Percentiles rank a stretch among this genome's conserved stretches.
Conservation (phyloP, 2,888 invertebrate genomes). For the Andricus quercusramuli region DNA sequence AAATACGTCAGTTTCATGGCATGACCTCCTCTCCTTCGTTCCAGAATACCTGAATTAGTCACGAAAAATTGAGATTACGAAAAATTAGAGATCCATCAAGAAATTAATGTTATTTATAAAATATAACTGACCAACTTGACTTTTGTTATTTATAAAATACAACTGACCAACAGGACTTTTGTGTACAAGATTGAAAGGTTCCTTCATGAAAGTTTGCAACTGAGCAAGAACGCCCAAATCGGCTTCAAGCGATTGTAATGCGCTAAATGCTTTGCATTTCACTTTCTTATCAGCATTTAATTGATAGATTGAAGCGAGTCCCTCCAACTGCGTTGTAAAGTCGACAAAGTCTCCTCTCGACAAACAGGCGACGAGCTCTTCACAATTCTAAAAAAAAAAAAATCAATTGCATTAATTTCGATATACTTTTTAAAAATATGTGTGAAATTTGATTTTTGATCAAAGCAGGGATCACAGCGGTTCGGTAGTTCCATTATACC, state of each 20-base stretch:
- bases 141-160: constrained; percentile 78
- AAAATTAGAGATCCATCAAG: constrained; percentile 8
- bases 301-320: constrained; percentile 94
- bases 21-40: constrained; percentile 82
- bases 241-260: constrained; percentile 93
- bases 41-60: constrained; percentile 79
- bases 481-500: too few species aligned
- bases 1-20: constrained; percentile 97
- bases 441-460: neutral
- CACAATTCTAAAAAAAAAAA: constrained; percentile 90
- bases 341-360: constrained; percentile 93
- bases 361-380: constrained; percentile 91
- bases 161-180: constrained; percentile 91
- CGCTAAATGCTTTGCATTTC: constrained; percentile 95
- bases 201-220: constrained; percentile 87
- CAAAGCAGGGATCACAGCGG: neutral
- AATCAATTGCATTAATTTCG: constrained; percentile 16
- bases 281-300: constrained; percentile 96
- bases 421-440: neutral
- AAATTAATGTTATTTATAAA: constrained; percentile 32
- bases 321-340: constrained; percentile 95
- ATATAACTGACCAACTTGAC: constrained; percentile 87
- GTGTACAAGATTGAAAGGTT: constrained; percentile 87
- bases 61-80: constrained; percentile 44
- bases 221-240: constrained; percentile 92